Percentiles rank a stretch among this genome's conserved stretches.
Evolutionary conservation across 2,113 vertebrate genomes (phyloP).

Genomic region (Neogobius melanostomus): DNA sequence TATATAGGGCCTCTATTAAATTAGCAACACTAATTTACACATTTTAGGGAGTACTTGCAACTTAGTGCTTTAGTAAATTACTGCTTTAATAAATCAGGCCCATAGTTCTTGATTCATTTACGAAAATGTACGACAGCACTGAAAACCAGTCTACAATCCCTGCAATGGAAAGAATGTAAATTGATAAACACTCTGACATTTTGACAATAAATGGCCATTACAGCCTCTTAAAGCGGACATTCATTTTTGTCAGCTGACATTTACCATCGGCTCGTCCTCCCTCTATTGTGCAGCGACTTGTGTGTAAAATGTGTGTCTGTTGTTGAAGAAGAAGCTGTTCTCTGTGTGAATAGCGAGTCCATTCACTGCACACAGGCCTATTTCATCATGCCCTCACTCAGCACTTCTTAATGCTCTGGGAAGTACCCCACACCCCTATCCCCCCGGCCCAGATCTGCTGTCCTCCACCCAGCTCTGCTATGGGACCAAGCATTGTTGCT

Average conservation of each 20-base stretch:
- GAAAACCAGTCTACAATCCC: neutral
- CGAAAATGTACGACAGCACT: neutral
- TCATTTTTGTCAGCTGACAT: constrained; percentile 39
- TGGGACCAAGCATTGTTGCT: constrained; percentile 35
- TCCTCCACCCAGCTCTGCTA: constrained; percentile 16
- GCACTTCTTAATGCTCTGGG: constrained; percentile 47
- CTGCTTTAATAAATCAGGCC: too few species aligned
- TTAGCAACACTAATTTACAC: too few species aligned
- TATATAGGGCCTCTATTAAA: too few species aligned
- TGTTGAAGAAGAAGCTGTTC: constrained; percentile 26
- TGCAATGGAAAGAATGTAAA: neutral
- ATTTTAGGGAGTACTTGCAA: too few species aligned
- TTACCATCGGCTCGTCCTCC: neutral
- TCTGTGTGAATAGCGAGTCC: constrained; percentile 28
- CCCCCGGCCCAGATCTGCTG: constrained; percentile 6
- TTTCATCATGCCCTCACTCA: constrained; percentile 53
- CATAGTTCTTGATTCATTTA: too few species aligned
- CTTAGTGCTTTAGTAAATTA: too few species aligned
- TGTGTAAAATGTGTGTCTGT: constrained; percentile 29
- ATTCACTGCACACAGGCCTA: constrained; percentile 37
- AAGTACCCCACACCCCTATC: constrained; percentile 38
- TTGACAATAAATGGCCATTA: constrained; percentile 18
- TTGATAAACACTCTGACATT: neutral
- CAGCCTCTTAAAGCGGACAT: constrained; percentile 9
- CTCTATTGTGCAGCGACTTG: constrained; percentile 11